Base-by-base conservation (phyloP, 2,113 vertebrate species). In the Mixornis gularis region DNA sequence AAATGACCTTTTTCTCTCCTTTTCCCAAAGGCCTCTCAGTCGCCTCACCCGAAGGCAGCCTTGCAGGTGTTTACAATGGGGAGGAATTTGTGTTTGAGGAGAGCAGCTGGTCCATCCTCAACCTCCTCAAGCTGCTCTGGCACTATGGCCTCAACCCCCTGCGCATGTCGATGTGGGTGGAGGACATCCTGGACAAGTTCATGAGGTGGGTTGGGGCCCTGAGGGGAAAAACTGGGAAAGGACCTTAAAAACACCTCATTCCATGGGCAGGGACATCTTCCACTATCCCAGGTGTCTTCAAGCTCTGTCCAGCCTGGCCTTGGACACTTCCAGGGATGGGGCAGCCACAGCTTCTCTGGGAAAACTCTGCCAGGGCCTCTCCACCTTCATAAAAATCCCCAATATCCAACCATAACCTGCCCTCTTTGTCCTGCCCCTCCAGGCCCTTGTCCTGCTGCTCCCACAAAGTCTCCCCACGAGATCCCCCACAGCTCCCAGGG, bases 101-200 rank as follows among this genome's bases (percentile, higher is more conserved):
- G 96, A 99, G 99, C 53, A 95, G 98, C 93, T 99, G 99, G 99
- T 98, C 97, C 65, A 89, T 99, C 26, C 46, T 99, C 49, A 99
- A 98, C 88, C 89, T 98, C 38, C 76, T 99, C 26, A 98, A 98
- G 59, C 94, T 99, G 80, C 91, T 99, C 30, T 99, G 99, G 99
- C 92, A 74, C 56, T 99, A 99, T 0, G 99, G 99, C 18, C 97
- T 99, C 69, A 98, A 97, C 84, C 96, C 98, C 49, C 89, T 99
- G 10, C 98, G 99, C 18, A 98, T 99, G 98, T 97, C 98, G 90
- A 98, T 99, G 98, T 99, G 99, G 99, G 98, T 99, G 94, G 99
- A 99, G 93, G 97, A 98, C 40, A 3, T 99, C 70, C 62, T 99
- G 85, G 99, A 99, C 95, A 99, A 98, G 85, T 99, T 99, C 85